phyloP scores from a whole-genome alignment of 2,797 vertebrate genomes.

The Nasua narica region DNA sequence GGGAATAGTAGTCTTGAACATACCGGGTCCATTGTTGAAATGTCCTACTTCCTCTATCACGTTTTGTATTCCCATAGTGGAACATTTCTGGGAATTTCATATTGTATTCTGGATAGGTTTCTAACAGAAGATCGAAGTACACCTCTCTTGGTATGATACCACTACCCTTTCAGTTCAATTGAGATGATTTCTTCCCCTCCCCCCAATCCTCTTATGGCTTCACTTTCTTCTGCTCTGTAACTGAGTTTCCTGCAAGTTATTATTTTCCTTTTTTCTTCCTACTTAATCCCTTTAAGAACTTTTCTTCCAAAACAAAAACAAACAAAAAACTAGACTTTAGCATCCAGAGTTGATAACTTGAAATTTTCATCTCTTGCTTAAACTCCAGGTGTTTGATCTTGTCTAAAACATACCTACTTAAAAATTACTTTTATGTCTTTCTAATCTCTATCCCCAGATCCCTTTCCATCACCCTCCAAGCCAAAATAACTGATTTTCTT shows the following conservation, averaged over 20 bases:
- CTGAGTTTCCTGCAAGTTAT: not conserved
- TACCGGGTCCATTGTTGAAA: not conserved
- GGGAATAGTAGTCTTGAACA: not conserved
- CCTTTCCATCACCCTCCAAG: not conserved
- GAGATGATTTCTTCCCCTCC: not conserved
- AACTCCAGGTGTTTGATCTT: constrained; percentile 24
- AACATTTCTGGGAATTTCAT: not conserved
- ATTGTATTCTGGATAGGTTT: not conserved
- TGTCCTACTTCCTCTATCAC: not conserved
- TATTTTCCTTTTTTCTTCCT: constrained; percentile 21
- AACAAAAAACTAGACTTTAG: not conserved
- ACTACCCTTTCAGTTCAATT: not conserved
- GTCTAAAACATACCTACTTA: not conserved
- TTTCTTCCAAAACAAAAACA: not conserved
- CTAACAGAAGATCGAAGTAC: not conserved
- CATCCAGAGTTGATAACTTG: not conserved
- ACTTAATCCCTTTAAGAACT: constrained; percentile 17
- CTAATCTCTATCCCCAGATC: not conserved
- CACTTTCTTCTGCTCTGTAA: not conserved
- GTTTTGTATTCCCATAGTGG: not conserved
- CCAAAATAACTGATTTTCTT: not conserved
- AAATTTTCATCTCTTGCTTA: not conserved
- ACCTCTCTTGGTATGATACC: not conserved
- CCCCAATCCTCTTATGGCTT: not conserved
- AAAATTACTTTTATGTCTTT: not conserved